Percentiles rank a stretch among this genome's conserved stretches.
These are phyloP conservation scores for Lobophora halterata DNA, from an alignment of 2,888 invertebrate species.

Conservation along the genomic window DNA sequence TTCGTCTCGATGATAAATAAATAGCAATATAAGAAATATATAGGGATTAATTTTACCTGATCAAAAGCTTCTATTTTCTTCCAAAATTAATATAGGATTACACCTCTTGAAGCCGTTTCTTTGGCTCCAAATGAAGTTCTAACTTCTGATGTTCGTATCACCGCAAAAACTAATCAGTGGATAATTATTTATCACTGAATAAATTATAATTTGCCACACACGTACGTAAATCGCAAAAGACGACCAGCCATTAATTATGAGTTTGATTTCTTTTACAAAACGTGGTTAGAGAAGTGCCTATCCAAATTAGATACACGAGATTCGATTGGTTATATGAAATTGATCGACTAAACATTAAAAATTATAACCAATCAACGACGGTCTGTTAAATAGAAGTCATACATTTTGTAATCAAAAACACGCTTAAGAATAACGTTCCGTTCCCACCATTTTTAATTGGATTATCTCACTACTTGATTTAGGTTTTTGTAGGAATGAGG, in stretches of 20 bases:
- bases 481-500: too few relatives aligned
- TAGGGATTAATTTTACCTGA: slow-evolving; percentile 55
- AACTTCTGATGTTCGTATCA: slow-evolving; percentile 1
- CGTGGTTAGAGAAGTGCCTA: slow-evolving; percentile 25
- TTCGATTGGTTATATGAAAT: too few relatives aligned
- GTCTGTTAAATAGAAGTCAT: too few relatives aligned
- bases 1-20: slow-evolving; percentile 42
- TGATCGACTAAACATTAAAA: too few relatives aligned
- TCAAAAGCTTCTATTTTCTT: slow-evolving; percentile 33
- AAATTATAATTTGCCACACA: slow-evolving; percentile 45
- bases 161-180: slow-evolving; percentile 2
- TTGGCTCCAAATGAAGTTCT: background rate
- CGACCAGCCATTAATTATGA: slow-evolving; percentile 37
- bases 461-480: too few relatives aligned
- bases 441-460: slow-evolving; percentile 10
- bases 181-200: slow-evolving; percentile 20
- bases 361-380: too few relatives aligned
- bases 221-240: slow-evolving; percentile 50
- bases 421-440: slow-evolving; percentile 17
- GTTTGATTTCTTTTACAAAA: slow-evolving; percentile 38
- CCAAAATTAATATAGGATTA: background rate
- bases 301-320: too few relatives aligned
- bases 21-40: slow-evolving; percentile 40
- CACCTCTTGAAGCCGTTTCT: background rate
- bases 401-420: slow-evolving; percentile 16